Percentiles rank a stretch among this genome's conserved stretches.
phyloP scores from a whole-genome alignment of 2,797 vertebrate species.

The Numenius phaeopus region DNA sequence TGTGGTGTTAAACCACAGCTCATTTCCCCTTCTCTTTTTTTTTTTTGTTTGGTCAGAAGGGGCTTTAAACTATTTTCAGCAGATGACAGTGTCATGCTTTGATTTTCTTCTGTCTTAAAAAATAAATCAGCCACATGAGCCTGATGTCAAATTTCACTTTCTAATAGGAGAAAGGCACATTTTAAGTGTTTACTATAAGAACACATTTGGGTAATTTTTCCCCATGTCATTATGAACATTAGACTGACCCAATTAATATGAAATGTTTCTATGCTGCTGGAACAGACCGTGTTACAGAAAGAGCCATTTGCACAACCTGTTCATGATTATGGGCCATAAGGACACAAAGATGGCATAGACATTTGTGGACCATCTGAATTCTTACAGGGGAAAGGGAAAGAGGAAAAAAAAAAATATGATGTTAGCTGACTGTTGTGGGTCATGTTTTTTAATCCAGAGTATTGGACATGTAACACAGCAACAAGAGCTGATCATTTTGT shows the following conservation, averaged over 20 bases:
- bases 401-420: slow-evolving; percentile 49
- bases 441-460: slow-evolving; percentile 88
- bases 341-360: slow-evolving; percentile 86
- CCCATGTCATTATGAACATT: slow-evolving; percentile 90
- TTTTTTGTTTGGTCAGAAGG: slow-evolving; percentile 70
- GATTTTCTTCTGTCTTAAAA: slow-evolving; percentile 77
- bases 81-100: slow-evolving; percentile 74
- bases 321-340: slow-evolving; percentile 91
- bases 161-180: slow-evolving; percentile 86
- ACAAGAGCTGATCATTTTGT: slow-evolving; percentile 97
- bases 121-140: slow-evolving; percentile 76
- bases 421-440: slow-evolving; percentile 85
- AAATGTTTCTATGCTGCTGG: slow-evolving; percentile 85
- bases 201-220: slow-evolving; percentile 90
- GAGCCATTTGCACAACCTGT: slow-evolving; percentile 86
- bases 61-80: slow-evolving; percentile 74
- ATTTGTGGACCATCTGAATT: slow-evolving; percentile 86
- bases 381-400: slow-evolving; percentile 65
- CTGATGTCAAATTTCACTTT: slow-evolving; percentile 81
- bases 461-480: slow-evolving; percentile 87
- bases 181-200: slow-evolving; percentile 89
- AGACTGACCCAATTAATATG: slow-evolving; percentile 90
- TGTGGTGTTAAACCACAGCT: slow-evolving; percentile 76
- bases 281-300: slow-evolving; percentile 84
- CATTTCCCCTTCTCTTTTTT: background rate